Conservation (phyloP, 2,888 invertebrate species). For the Cerastis leucographa region DNA sequence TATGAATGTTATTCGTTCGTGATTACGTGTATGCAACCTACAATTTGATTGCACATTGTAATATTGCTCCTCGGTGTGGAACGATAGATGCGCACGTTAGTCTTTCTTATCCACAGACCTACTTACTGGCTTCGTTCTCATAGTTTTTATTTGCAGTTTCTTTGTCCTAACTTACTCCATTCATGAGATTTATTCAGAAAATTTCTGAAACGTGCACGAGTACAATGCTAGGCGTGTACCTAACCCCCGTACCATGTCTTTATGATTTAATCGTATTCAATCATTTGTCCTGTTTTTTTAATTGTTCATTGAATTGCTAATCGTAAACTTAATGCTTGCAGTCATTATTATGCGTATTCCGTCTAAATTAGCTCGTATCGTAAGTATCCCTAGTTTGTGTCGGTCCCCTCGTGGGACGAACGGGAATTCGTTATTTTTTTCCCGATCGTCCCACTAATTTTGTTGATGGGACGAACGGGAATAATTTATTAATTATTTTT, state of each 20-base stretch:
- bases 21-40: slow-evolving; percentile 60
- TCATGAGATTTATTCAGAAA: slow-evolving; percentile 46
- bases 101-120: slow-evolving; percentile 66
- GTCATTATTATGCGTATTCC: slow-evolving; percentile 37
- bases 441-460: too few relatives aligned
- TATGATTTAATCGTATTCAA: background rate
- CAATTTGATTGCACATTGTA: slow-evolving; percentile 67
- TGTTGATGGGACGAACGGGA: too few relatives aligned
- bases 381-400: slow-evolving; percentile 27
- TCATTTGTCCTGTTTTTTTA: background rate
- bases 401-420: too few relatives aligned
- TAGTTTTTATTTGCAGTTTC: slow-evolving; percentile 57
- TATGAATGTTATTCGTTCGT: slow-evolving; percentile 42
- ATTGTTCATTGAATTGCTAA: background rate
- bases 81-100: slow-evolving; percentile 59
- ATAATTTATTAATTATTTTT: too few relatives aligned
- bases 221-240: background rate
- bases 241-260: background rate
- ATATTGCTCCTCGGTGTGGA: slow-evolving; percentile 66
- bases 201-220: slow-evolving; percentile 39
- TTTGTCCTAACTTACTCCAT: slow-evolving; percentile 35
- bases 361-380: slow-evolving; percentile 43
- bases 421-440: too few relatives aligned
- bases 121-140: slow-evolving; percentile 68
- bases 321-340: slow-evolving; percentile 11